Evolutionary conservation across 2,888 invertebrate genomes (phyloP).

Genomic region (Leucophenga maculata): DNA sequence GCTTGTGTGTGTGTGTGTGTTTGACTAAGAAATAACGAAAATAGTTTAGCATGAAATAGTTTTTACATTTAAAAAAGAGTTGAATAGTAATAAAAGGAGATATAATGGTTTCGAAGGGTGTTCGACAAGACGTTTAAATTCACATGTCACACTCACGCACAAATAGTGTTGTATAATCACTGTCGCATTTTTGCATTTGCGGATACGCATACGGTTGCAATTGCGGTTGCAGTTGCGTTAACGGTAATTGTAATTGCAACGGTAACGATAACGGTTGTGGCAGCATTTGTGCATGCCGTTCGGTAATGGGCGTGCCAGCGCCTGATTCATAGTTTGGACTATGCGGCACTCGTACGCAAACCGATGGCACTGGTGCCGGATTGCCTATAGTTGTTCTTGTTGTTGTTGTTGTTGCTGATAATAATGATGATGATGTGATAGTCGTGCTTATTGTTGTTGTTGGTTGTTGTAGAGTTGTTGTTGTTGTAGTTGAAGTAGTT

Average conservation of each 20-base stretch:
- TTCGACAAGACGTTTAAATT: conserved; percentile 25
- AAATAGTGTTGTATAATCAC: conserved; percentile 72
- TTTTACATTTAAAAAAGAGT: background rate
- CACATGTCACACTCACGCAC: conserved; percentile 73
- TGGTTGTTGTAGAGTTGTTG: conserved; percentile 47
- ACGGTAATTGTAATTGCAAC: background rate
- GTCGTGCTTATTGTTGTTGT: conserved; percentile 62
- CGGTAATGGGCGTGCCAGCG: conserved; percentile 60
- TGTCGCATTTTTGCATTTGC: conserved; percentile 71
- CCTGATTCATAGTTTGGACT: conserved; percentile 71
- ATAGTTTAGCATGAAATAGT: background rate
- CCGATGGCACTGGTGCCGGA: conserved; percentile 72
- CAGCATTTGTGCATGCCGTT: conserved; percentile 49
- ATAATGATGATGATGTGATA: conserved; percentile 62
- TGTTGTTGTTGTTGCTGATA: conserved; percentile 60
- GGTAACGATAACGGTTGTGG: conserved; percentile 47
- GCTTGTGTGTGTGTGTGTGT: conserved; percentile 18
- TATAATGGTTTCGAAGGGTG: background rate
- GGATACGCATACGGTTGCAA: conserved; percentile 65
- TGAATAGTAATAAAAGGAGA: background rate
- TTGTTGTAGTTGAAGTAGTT: conserved; percentile 54
- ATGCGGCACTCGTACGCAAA: conserved; percentile 73
- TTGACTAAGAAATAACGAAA: background rate
- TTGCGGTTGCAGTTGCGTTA: conserved; percentile 28
- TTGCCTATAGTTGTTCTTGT: conserved; percentile 53